Percentiles rank a stretch among this genome's conserved stretches.
phyloP scores from a whole-genome alignment of 1,140 invertebrate species.

The Archivesica marissinica region DNA sequence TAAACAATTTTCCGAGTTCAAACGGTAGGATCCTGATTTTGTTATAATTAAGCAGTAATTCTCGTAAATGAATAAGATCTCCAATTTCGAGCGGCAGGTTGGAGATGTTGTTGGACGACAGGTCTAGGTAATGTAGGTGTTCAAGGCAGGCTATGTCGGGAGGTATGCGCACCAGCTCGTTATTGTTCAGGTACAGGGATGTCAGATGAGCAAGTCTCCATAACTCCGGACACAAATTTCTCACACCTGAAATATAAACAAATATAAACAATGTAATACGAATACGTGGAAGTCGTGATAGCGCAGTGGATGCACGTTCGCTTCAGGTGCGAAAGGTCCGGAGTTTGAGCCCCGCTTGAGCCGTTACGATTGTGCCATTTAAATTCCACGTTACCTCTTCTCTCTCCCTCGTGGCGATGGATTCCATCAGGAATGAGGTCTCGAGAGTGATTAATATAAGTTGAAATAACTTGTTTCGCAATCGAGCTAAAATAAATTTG shows the following conservation, averaged over 20 bases:
- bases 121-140: conserved; percentile 94
- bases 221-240: conserved; percentile 94
- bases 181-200: conserved; percentile 97
- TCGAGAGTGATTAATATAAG: no score
- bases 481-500: no score
- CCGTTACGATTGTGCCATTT: no score
- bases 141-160: conserved; percentile 93
- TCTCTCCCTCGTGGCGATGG: no score
- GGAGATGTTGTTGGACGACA: conserved; percentile 94
- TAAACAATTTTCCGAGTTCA: conserved; percentile 98
- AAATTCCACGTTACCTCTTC: no score
- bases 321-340: no score
- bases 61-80: conserved; percentile 96
- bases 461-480: no score
- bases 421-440: no score
- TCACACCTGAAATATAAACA: conserved; percentile 89
- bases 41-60: conserved; percentile 97
- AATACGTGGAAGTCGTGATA: no score
- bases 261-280: not conserved
- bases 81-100: conserved; percentile 97
- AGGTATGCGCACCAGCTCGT: conserved; percentile 94
- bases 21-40: conserved; percentile 96
- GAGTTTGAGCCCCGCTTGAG: no score
- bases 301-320: not conserved
- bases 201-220: conserved; percentile 96